Conservation (phyloP, 2,113 vertebrate species). For the Caretta caretta region DNA sequence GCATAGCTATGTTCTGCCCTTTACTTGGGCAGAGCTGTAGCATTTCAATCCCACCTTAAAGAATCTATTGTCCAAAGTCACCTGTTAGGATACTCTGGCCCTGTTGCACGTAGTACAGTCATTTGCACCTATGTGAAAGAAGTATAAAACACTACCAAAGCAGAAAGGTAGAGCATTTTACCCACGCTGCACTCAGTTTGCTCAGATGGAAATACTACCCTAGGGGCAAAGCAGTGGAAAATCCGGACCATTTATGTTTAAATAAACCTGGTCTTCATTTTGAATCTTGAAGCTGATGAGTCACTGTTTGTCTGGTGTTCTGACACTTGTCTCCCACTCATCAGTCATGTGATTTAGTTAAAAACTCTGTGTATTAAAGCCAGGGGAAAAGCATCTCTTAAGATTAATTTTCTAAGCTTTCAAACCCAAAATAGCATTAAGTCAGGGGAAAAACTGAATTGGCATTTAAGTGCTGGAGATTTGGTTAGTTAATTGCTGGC, state of each 20-base stretch:
- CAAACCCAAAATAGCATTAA: not conserved
- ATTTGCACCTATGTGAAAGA: not conserved
- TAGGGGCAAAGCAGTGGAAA: slow-evolving; percentile 46
- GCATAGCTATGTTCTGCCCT: not conserved
- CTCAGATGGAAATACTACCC: slow-evolving; percentile 30
- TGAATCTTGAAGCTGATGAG: slow-evolving; percentile 57
- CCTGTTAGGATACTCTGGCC: slow-evolving; percentile 33
- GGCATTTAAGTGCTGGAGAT: not conserved
- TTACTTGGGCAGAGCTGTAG: not conserved
- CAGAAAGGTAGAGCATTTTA: slow-evolving; percentile 30
- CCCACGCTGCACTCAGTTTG: not conserved
- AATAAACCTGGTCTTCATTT: slow-evolving; percentile 58
- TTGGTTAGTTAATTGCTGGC: not conserved
- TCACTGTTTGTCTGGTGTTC: slow-evolving; percentile 70
- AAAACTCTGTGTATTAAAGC: slow-evolving; percentile 43
- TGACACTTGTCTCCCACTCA: slow-evolving; percentile 64
- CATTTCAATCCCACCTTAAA: not conserved
- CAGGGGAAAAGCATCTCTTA: slow-evolving; percentile 2
- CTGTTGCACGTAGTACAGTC: not conserved
- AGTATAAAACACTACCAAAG: slow-evolving; percentile 18
- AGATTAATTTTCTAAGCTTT: slow-evolving; percentile 24
- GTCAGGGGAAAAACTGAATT: not conserved
- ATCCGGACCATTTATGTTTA: slow-evolving; percentile 3
- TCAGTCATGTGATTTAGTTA: slow-evolving; percentile 62
- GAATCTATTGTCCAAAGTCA: slow-evolving; percentile 2